phyloP scores from a whole-genome alignment of 2,797 vertebrate species.

The Huso huso region DNA sequence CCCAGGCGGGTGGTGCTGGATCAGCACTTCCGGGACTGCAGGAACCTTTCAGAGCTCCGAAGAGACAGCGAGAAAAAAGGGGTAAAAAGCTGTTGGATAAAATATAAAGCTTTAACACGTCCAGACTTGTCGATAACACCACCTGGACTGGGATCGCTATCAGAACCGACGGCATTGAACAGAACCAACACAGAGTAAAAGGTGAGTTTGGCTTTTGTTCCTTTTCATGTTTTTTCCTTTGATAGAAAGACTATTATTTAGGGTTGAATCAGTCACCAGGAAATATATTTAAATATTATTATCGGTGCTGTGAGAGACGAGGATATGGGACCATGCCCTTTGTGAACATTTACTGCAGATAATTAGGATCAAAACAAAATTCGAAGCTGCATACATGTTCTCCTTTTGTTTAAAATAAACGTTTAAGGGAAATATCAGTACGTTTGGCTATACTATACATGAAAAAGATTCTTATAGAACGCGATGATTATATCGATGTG shows the following conservation, averaged over 20 bases:
- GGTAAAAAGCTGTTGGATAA: conserved; percentile 13
- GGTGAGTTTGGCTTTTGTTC: conserved; percentile 19
- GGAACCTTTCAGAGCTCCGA: conserved; percentile 20
- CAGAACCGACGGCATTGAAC: conserved; percentile 1
- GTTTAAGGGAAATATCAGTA: too few species aligned
- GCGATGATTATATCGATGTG: too few species aligned
- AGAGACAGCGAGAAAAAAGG: conserved; percentile 14
- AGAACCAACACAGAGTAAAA: conserved; percentile 5
- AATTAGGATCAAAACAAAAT: too few species aligned
- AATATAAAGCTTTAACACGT: conserved; percentile 15
- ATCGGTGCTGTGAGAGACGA: not conserved
- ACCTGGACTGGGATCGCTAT: not conserved
- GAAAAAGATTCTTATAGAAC: too few species aligned
- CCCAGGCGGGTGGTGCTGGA: conserved; percentile 20
- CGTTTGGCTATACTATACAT: too few species aligned
- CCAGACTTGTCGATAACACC: not conserved
- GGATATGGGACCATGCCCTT: too few species aligned
- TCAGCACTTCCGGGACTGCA: conserved; percentile 21
- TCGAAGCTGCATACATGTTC: too few species aligned
- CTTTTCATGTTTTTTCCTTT: conserved; percentile 11
- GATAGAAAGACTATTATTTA: conserved; percentile 17
- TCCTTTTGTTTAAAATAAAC: too few species aligned
- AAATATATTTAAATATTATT: not conserved
- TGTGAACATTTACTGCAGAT: too few species aligned
- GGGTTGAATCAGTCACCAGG: conserved; percentile 10